phyloP scores from a whole-genome alignment of 2,797 vertebrate genomes.

The Acipenser oxyrinchus region DNA sequence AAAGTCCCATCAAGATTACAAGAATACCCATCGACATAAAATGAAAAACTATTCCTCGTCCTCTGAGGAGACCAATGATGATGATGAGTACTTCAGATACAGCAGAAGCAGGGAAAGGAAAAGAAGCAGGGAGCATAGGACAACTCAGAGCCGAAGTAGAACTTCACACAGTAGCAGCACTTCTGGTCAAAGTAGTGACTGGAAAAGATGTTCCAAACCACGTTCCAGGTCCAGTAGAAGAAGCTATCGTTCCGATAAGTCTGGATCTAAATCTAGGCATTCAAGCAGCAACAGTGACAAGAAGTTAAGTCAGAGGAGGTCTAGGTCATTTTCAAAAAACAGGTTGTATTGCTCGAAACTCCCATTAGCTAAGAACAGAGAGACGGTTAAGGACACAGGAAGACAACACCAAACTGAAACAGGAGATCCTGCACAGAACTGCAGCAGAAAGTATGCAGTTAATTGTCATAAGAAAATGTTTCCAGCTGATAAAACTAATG shows the following conservation, averaged over 20 bases:
- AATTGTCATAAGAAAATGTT: conserved; percentile 22
- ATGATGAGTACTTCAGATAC: conserved; percentile 21
- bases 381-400: conserved; percentile 19
- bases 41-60: conserved; percentile 52
- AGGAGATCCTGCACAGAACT: conserved; percentile 1
- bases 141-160: conserved; percentile 25
- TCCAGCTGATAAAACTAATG: conserved; percentile 36
- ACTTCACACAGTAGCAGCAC: conserved; percentile 32
- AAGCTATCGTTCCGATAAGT: conserved; percentile 26
- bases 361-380: conserved; percentile 21
- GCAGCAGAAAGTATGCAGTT: conserved; percentile 17
- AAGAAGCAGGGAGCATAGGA: conserved; percentile 32
- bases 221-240: conserved; percentile 23
- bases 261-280: conserved; percentile 24
- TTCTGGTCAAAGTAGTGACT: conserved; percentile 34
- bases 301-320: conserved; percentile 23
- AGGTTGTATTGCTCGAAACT: conserved; percentile 25
- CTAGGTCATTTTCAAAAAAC: conserved; percentile 37
- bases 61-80: conserved; percentile 22
- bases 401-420: conserved; percentile 12
- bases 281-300: conserved; percentile 33
- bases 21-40: conserved; percentile 53
- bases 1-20: conserved; percentile 45
- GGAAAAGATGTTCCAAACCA: conserved; percentile 23
- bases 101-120: conserved; percentile 29